phyloP scores from a whole-genome alignment of 2,888 invertebrate species.

The Oscheius sp. region DNA sequence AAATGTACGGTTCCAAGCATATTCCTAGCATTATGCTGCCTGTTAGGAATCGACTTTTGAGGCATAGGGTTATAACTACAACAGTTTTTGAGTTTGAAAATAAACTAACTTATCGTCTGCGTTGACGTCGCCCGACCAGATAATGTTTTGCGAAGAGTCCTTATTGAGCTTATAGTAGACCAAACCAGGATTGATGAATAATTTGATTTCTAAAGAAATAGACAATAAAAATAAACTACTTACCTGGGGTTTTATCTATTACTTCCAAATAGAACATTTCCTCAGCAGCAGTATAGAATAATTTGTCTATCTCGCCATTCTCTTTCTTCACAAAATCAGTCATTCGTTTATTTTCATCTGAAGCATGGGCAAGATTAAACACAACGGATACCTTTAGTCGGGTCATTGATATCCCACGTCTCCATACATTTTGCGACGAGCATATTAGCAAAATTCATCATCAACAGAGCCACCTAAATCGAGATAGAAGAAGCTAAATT shows the following conservation, averaged over 20 bases:
- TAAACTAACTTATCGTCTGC: conserved; percentile 27
- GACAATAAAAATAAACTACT: not conserved
- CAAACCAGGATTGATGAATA: conserved; percentile 37
- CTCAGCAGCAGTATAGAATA: not conserved
- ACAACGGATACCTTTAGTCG: conserved; percentile 1
- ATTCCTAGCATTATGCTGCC: not conserved
- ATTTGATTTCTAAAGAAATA: not conserved
- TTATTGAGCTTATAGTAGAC: conserved; percentile 22
- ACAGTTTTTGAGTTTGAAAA: not conserved
- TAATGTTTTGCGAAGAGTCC: conserved; percentile 28
- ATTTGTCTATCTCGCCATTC: not conserved
- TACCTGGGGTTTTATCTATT: not conserved
- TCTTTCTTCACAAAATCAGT: not conserved
- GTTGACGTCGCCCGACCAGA: conserved; percentile 41
- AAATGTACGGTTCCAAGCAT: not conserved
- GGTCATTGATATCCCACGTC: conserved; percentile 10
- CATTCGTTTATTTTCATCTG: not conserved
- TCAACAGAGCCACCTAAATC: conserved; percentile 6
- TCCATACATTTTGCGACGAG: not conserved
- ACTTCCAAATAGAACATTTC: not conserved
- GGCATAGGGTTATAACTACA: conserved; percentile 11
- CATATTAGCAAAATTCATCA: conserved; percentile 6
- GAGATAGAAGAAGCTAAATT: not conserved
- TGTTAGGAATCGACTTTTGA: not conserved
- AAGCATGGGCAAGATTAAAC: not conserved